Conservation (phyloP, 2,888 invertebrate species). For the Euphydryas editha region DNA sequence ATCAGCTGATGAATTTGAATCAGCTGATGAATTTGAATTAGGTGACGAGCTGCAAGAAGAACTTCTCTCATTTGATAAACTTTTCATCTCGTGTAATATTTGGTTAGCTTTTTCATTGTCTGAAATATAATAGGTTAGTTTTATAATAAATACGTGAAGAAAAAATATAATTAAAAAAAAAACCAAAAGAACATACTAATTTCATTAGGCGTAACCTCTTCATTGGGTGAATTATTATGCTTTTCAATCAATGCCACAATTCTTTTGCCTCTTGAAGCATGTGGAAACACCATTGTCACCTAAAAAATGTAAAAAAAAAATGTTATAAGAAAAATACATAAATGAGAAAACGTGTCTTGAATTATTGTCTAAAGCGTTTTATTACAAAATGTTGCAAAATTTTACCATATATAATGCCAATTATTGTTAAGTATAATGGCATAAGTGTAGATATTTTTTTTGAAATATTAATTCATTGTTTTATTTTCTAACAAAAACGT, state of each 20-base stretch:
- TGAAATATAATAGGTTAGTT: conserved; percentile 8
- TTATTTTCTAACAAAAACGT: no score
- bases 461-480: no score
- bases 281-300: conserved; percentile 8
- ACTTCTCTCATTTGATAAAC: conserved; percentile 3
- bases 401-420: no score
- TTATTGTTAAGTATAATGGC: no score
- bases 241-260: conserved; percentile 7
- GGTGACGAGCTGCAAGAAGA: background rate
- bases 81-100: conserved; percentile 8
- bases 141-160: conserved; percentile 4
- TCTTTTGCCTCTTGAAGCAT: conserved; percentile 6
- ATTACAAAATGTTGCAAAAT: no score
- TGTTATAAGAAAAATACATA: background rate
- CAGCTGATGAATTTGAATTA: background rate
- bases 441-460: no score
- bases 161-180: conserved; percentile 6
- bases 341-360: background rate
- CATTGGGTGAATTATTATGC: conserved; percentile 1
- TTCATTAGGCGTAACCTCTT: conserved; percentile 8
- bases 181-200: conserved; percentile 4
- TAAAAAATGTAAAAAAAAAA: conserved; percentile 3
- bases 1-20: background rate
- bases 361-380: background rate
- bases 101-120: conserved; percentile 5